These are phyloP conservation scores for Homarus americanus DNA, from an alignment of 1,140 invertebrate genomes.

Conservation along the genomic window DNA sequence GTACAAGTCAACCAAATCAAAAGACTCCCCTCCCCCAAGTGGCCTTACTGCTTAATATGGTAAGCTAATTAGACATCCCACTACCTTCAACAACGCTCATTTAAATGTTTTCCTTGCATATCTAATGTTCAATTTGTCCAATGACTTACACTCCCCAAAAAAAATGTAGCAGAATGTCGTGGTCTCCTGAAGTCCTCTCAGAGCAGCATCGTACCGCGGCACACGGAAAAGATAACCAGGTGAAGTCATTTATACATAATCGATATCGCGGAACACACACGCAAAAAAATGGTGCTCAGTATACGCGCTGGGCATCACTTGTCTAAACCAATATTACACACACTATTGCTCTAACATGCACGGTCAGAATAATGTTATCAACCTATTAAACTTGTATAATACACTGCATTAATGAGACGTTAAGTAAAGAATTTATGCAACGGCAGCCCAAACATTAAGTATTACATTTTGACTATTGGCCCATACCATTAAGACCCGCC, in stretches of 20 bases:
- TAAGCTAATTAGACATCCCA: conserved; percentile 13
- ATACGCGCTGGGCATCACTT: background rate
- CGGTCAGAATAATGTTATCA: too few species aligned
- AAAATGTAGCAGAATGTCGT: background rate
- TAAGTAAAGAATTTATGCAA: conserved; percentile 25
- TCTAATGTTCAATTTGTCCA: conserved; percentile 20
- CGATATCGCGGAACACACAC: background rate
- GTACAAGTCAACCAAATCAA: too few species aligned
- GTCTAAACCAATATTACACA: too few species aligned
- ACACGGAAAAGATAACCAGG: conserved; percentile 24
- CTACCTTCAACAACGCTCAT: conserved; percentile 10
- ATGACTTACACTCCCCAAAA: background rate
- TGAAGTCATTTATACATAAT: conserved; percentile 38
- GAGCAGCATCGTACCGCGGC: background rate
- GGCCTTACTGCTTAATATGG: conserved; percentile 21
- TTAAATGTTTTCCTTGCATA: conserved; percentile 22
- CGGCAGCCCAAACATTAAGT: background rate
- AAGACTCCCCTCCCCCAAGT: background rate
- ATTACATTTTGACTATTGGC: conserved; percentile 1
- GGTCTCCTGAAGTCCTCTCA: too few species aligned
- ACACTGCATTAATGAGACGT: too few species aligned
- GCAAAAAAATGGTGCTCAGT: too few species aligned
- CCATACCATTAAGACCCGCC: background rate
- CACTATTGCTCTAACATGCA: too few species aligned
- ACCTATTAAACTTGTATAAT: too few species aligned